Base-by-base conservation (phyloP, 2,797 vertebrate species). In the Kryptopterus vitreolus region DNA sequence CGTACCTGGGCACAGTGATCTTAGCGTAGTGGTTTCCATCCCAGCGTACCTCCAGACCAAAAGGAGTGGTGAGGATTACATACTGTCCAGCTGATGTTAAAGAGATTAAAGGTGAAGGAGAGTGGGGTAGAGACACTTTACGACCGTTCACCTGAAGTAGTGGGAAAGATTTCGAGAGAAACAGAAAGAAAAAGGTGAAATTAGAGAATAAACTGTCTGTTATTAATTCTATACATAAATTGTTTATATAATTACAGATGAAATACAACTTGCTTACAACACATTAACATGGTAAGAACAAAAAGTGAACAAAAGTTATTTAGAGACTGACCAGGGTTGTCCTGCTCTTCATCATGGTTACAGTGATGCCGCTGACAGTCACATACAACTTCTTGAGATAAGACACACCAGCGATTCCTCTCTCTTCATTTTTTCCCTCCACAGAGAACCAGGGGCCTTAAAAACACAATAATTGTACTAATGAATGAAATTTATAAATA, bases 401-500 rank as follows among this genome's bases (percentile, higher is more conserved):
- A 31, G 95, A 92, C 16, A 92, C 43, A 0, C 92, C 93, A 38
- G 88, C 2, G 31, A 84, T 18, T 4, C 91, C 93, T 78, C 91
- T 84, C 66, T 93, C 90, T 76, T 95, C 92, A 24, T 94, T 95
- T 85, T 94, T 95, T 0, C 79, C 94, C 33, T 92, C 91, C 79
- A 96, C 91, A 26, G 92, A 95, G 83, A 95, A 96, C 93, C 92
- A 94, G 0, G 92, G 91, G 24, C 91, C 95, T 95, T 46, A 85
- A 35, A 63, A 35, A 72, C 20, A 76, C 9, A 31, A 68, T 20
- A 10, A 38, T 38, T 5, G 38, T 20, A 65, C 33, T 20, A 13
- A 22, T 10, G 20, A 5, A 18, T 65, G 33, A 65, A 12, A 3
- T n/a, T 38, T 38, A 65, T 20, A 38, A 62, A 10, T 18, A 31